Evolutionary conservation across 2,888 invertebrate species (phyloP).

Genomic region (Pilophorus perplexus): DNA sequence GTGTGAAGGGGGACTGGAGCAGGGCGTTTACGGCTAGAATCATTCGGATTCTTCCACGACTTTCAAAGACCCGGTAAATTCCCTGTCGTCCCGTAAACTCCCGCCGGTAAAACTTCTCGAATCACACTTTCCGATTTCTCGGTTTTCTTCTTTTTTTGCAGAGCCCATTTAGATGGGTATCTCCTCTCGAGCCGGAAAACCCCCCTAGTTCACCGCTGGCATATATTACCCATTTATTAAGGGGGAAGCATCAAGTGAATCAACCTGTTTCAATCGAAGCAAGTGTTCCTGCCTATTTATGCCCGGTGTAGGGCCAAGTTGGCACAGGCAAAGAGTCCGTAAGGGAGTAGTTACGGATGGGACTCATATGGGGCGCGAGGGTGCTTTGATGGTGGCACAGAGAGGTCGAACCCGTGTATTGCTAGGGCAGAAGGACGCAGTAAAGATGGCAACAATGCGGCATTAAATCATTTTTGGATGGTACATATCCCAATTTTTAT

Average conservation of each 20-base stretch:
- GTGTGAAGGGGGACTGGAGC: no score
- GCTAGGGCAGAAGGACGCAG: no score
- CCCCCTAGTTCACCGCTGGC: background rate
- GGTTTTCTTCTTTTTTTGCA: background rate
- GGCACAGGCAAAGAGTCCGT: no score
- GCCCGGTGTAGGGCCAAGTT: no score
- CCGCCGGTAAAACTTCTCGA: background rate
- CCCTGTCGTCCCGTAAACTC: background rate
- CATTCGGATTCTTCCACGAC: background rate
- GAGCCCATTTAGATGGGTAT: constrained; percentile 7
- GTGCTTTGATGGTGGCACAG: no score
- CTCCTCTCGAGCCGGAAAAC: background rate
- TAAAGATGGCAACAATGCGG: no score
- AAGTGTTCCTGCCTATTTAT: constrained; percentile 15
- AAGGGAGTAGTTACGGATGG: no score
- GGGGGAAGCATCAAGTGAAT: constrained; percentile 9
- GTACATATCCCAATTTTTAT: no score
- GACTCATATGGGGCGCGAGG: no score
- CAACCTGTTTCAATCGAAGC: constrained; percentile 13
- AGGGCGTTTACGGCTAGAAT: no score
- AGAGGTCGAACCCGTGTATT: no score
- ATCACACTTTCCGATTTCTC: constrained; percentile 9
- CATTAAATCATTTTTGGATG: no score
- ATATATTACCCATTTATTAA: constrained; percentile 11
- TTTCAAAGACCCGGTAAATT: background rate